A percentile compares a stretch with the other conserved stretches of the same genome.
Conservation (phyloP, 2,113 vertebrate species). For the Ptyas mucosa region DNA sequence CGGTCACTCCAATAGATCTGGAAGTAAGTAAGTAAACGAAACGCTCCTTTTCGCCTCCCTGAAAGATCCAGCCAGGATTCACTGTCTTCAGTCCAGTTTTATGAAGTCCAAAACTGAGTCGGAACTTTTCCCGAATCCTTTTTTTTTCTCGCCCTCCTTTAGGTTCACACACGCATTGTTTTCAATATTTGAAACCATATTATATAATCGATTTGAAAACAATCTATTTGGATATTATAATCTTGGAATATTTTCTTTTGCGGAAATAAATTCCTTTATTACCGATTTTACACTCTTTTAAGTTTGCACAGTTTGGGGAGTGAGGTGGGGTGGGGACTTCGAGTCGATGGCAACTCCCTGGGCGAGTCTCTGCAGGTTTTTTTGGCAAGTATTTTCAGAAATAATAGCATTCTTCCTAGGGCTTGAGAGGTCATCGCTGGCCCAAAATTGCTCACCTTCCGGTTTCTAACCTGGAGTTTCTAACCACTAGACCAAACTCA, state of each 20-base stretch:
- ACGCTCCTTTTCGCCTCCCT: neutral
- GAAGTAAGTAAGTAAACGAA: neutral
- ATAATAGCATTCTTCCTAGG: neutral
- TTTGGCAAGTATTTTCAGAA: neutral
- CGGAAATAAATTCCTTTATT: neutral
- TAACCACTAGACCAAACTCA: neutral
- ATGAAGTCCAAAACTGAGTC: neutral
- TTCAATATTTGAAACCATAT: neutral
- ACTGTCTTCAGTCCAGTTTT: neutral
- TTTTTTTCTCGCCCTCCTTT: neutral
- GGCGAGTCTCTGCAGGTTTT: neutral
- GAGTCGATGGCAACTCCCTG: neutral
- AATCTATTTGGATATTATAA: neutral
- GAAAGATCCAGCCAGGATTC: neutral
- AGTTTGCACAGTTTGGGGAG: neutral
- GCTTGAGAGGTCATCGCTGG: neutral
- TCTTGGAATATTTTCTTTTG: neutral
- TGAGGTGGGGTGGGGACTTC: neutral
- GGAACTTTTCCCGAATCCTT: neutral
- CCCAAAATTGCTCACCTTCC: neutral
- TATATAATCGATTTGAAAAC: neutral
- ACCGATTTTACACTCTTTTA: neutral
- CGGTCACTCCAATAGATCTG: neutral
- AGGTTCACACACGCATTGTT: neutral
- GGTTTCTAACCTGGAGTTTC: neutral